Base-by-base conservation (phyloP, 2,888 invertebrate genomes). In the Sphaeridia pumilis region DNA sequence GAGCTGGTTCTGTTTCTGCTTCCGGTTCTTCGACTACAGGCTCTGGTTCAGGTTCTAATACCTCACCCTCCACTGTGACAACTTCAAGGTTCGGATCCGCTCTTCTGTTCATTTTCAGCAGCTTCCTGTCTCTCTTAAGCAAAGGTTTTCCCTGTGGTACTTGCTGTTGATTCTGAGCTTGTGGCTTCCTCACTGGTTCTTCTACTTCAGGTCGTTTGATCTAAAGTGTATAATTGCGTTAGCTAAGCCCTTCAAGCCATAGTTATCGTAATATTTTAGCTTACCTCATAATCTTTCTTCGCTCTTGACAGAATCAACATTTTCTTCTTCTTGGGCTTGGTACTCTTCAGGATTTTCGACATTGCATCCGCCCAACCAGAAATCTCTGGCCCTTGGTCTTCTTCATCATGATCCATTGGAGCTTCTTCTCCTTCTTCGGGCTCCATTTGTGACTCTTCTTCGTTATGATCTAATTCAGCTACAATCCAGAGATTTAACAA, bases 321-420 rank as follows among this genome's bases (percentile, higher is more conserved):
- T 44, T 66, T 66, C 49, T 67, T 66, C 36, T 58, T 62, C 38
- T 64, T 65, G 1, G 64, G 62, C 45, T 65, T 61, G 14, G 56
- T 60, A 35, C 61, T 60, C 4, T 58, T 57, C 14, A 69, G 57
- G 31, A 70, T 67, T 56, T 66, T 68, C 1, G 63, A 48, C 65
- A 70, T 67, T 5, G 67, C 68, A 59, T 69, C 67, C 14, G 69
- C 69, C 68, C 68, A 68, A 4, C 66, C 66, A 7, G 60, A 51
- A 38, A 59, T 24, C 38, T 57, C 58, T 27, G 17, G 20, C n/a
- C 31, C 22, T 41, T 38, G 27, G 14, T 45, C 35, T n/a, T 44
- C 47, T 14, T 28, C 51, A 1, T 52, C 52, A 3, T 46, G 28
- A 26, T 26, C 53, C n/a, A n/a, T n/a, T n/a, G n/a, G n/a, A n/a